Conservation (phyloP, 1,140 invertebrate species). For the Bursaphelenchus mucronatus region DNA sequence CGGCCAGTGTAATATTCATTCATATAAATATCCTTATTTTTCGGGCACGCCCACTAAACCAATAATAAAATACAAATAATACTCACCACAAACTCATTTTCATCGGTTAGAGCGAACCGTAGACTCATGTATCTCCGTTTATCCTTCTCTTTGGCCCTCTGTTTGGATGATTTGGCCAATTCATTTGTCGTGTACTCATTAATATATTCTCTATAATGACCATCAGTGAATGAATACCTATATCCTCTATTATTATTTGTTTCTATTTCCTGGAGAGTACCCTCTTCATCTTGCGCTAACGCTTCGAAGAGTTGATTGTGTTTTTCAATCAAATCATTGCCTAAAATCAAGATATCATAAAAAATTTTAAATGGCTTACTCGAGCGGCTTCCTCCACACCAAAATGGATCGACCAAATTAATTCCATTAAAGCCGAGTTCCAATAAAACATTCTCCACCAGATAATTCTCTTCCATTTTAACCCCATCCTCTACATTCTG, state of each 20-base stretch:
- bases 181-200: conserved; percentile 45
- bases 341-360: conserved; percentile 21
- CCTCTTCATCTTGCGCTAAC: too few relatives aligned
- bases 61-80: not conserved
- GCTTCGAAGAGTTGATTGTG: conserved; percentile 27
- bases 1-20: conserved; percentile 22
- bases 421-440: conserved; percentile 33
- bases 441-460: too few relatives aligned
- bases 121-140: conserved; percentile 34
- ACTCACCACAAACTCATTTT: conserved; percentile 44
- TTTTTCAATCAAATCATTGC: conserved; percentile 33
- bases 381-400: conserved; percentile 21
- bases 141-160: conserved; percentile 39
- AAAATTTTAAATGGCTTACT: conserved; percentile 3
- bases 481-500: not conserved
- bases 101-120: conserved; percentile 40
- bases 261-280: too few relatives aligned
- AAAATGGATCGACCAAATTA: conserved; percentile 38
- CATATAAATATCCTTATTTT: conserved; percentile 24
- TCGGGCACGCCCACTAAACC: conserved; percentile 37
- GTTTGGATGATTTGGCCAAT: conserved; percentile 35
- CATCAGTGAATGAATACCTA: conserved; percentile 44
- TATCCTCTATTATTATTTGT: conserved; percentile 30
- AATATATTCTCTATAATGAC: conserved; percentile 39
- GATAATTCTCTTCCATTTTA: conserved; percentile 6